phyloP scores from a whole-genome alignment of 1,140 invertebrate genomes.

The Drosophila nebulosa region DNA sequence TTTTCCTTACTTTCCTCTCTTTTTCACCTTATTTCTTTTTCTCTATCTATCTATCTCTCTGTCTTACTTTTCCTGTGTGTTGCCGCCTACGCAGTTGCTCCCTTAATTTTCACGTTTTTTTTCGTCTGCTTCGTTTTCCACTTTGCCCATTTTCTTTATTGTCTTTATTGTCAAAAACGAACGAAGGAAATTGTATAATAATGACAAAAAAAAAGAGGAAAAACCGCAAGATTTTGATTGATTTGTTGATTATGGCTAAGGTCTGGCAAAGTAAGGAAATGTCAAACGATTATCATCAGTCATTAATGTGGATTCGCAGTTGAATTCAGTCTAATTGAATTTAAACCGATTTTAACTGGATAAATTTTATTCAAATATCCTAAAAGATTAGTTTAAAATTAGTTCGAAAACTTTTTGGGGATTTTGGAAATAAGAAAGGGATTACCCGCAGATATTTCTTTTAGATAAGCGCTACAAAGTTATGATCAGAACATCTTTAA shows the following conservation, averaged over 20 bases:
- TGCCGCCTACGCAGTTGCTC: conserved; percentile 34
- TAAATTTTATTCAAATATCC: not conserved
- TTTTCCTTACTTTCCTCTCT: not conserved
- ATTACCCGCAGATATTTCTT: too few relatives aligned
- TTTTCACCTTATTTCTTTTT: not conserved
- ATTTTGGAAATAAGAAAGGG: too few relatives aligned
- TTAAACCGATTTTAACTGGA: not conserved
- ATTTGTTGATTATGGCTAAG: conserved; percentile 19
- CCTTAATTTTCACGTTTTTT: conserved; percentile 36
- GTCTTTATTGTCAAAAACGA: conserved; percentile 24
- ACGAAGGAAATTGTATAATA: conserved; percentile 17
- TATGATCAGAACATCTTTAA: too few relatives aligned
- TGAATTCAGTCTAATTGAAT: not conserved
- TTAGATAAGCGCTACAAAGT: too few relatives aligned
- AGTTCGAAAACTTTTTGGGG: too few relatives aligned
- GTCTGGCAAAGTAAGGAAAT: not conserved
- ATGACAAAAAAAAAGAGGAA: not conserved
- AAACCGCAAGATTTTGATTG: conserved; percentile 47
- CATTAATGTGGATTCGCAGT: conserved; percentile 8
- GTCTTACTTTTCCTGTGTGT: conserved; percentile 15
- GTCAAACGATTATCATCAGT: conserved; percentile 28
- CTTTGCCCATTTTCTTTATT: conserved; percentile 17
- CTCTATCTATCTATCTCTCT: not conserved
- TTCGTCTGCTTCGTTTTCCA: conserved; percentile 11
- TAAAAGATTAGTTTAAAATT: too few relatives aligned